Evolutionary conservation across 2,888 invertebrate genomes (phyloP), one percentile per base, ranked within the genome.

Genomic region (Napeogenes sylphis): DNA sequence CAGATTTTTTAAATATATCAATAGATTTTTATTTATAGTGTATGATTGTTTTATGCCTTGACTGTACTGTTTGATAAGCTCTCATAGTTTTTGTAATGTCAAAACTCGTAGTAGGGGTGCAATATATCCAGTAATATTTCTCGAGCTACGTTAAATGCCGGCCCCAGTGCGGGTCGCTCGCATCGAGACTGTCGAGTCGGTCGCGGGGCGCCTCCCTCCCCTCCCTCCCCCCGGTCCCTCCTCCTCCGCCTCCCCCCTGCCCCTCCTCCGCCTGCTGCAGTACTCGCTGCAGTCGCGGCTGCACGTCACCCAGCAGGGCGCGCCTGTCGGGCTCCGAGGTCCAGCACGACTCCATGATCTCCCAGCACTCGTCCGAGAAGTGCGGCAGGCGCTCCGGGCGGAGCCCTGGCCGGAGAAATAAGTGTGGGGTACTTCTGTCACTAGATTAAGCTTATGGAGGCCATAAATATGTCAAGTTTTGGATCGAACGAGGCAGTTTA

Each of bases 291-390:
- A 97, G 88, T 35, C 92, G 91, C 0, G 93, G 93, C 73, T 95
- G 94, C 0, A 97, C 93, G 71, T 95, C 93, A 2, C 97, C 97
- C 0, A 96, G 89, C n/a, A 95, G 86, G 0, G 97, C 96, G 13
- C 97, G 87, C 66, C 92, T 91, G 0, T 90, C 79, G 0, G 96
- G 94, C 68, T 96, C 95, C 0, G 94, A 93, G 42, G 93, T 92
- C 97, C 97, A 97, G 77, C 97, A 97, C 46, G 94, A 92, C 77
- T 94, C 92, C 97, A 97, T 97, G 46, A 97, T 85, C 56, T 92
- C 89, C 97, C 97, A 97, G 77, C 96, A 96, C 33, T 94, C 93
- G 64, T 94, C 93, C 56, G 94, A 92, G 85, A 97, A 97, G 68
- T 93, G 90, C 0, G 93, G 87, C 14, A 96, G 85, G 59, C 94